Evolutionary conservation across 2,888 invertebrate species (phyloP).

Genomic region (Parelbella ahira): DNA sequence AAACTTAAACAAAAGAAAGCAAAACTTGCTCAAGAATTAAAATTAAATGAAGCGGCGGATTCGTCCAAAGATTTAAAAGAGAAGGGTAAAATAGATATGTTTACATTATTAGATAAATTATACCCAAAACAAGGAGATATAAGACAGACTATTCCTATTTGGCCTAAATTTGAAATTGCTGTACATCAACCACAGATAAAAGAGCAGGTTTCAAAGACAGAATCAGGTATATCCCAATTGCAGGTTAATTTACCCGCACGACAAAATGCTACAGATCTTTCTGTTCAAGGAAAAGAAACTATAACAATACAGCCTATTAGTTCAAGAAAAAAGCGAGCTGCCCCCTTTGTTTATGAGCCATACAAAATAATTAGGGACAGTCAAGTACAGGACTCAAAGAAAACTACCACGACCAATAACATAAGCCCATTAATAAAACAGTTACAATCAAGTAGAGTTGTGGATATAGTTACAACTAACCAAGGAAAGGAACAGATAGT

Average conservation of each 20-base stretch:
- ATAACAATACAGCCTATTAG: slow-evolving; percentile 35
- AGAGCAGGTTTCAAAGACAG: too few relatives aligned
- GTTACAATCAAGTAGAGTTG: slow-evolving; percentile 60
- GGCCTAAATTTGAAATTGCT: too few relatives aligned
- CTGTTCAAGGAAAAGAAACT: slow-evolving; percentile 42
- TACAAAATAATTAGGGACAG: slow-evolving; percentile 71
- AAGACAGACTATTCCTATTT: slow-evolving; percentile 1
- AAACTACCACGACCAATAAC: slow-evolving; percentile 59
- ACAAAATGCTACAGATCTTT: slow-evolving; percentile 36
- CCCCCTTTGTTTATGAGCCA: slow-evolving; percentile 68
- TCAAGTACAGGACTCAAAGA: slow-evolving; percentile 61
- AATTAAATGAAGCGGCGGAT: neutral
- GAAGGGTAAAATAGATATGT: slow-evolving; percentile 23
- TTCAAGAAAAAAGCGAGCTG: slow-evolving; percentile 50
- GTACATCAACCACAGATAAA: too few relatives aligned
- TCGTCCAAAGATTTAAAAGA: neutral
- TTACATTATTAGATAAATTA: slow-evolving; percentile 13
- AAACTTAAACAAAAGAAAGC: slow-evolving; percentile 26
- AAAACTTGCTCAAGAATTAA: neutral
- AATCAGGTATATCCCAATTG: too few relatives aligned
- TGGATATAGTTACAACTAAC: slow-evolving; percentile 50
- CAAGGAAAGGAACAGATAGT: slow-evolving; percentile 46
- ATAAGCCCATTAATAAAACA: slow-evolving; percentile 69
- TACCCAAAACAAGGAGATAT: slow-evolving; percentile 12
- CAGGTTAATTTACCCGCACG: too few relatives aligned